phyloP scores from a whole-genome alignment of 2,888 invertebrate species.

The Teleiodes luculella region DNA sequence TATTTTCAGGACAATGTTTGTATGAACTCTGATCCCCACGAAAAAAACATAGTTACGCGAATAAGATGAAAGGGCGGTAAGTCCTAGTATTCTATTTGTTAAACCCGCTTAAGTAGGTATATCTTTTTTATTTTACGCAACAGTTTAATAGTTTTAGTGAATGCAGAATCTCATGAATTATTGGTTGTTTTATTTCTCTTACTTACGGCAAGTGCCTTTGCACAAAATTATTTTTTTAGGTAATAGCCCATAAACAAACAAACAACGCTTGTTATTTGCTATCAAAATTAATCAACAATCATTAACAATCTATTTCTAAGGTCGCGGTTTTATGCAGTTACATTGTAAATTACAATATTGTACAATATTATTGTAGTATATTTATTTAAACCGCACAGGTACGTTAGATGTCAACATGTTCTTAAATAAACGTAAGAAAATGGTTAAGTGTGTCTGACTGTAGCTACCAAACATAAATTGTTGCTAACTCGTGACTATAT shows the following conservation, averaged over 20 bases:
- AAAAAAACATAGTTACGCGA: no score
- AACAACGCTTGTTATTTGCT: no score
- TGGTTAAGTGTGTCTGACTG: neutral
- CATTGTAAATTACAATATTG: slow-evolving; percentile 23
- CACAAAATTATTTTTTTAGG: no score
- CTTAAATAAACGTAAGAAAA: neutral
- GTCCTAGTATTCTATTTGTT: no score
- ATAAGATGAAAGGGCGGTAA: no score
- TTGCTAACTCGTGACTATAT: neutral
- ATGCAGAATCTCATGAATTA: neutral
- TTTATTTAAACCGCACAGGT: slow-evolving; percentile 15
- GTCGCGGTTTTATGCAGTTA: slow-evolving; percentile 20
- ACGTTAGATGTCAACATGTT: neutral
- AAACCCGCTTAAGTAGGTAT: no score
- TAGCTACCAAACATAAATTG: neutral
- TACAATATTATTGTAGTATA: slow-evolving; percentile 35
- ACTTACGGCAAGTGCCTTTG: no score
- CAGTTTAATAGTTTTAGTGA: neutral
- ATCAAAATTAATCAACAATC: no score
- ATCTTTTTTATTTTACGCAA: neutral
- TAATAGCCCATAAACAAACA: no score
- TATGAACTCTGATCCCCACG: no score
- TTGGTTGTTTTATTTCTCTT: neutral
- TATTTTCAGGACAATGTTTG: no score
- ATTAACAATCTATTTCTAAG: slow-evolving; percentile 5